A percentile compares a stretch with the other conserved stretches of the same genome.
These are phyloP conservation scores for Cathartes aura DNA, from an alignment of 2,113 vertebrate genomes.

Conservation along the genomic window DNA sequence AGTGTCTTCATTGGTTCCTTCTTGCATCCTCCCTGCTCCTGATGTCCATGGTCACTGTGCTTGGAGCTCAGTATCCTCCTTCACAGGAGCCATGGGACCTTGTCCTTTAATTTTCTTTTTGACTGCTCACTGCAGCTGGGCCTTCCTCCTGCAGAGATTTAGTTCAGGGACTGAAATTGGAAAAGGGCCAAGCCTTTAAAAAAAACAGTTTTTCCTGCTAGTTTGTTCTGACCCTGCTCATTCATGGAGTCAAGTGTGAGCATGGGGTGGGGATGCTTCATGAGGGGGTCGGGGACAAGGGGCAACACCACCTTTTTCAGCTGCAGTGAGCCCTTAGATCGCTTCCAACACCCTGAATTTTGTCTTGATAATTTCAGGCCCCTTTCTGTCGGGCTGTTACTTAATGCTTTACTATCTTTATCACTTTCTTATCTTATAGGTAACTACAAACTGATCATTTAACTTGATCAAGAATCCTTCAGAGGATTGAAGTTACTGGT, in stretches of 20 bases:
- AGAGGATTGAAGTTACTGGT: conserved; percentile 59
- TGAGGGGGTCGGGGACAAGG: background rate
- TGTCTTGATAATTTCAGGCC: background rate
- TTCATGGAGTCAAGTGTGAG: background rate
- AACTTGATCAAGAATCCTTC: conserved; percentile 62
- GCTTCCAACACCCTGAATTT: background rate
- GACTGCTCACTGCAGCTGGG: background rate
- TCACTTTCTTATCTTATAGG: conserved; percentile 66
- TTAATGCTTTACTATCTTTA: conserved; percentile 58
- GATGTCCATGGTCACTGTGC: background rate
- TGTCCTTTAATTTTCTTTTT: background rate
- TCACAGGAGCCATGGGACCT: background rate
- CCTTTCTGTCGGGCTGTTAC: background rate
- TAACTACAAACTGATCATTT: conserved; percentile 61
- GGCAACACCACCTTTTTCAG: background rate
- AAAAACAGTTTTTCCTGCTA: background rate
- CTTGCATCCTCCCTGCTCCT: background rate
- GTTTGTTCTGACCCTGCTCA: background rate
- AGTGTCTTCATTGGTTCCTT: background rate
- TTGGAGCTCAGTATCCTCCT: background rate
- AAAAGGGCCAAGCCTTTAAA: background rate
- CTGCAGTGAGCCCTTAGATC: background rate
- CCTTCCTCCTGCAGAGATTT: background rate
- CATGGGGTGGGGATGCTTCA: background rate
- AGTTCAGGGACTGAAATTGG: background rate